Evolutionary conservation across 2,888 invertebrate species (phyloP).

Genomic region (Tetramorium bicarinatum): DNA sequence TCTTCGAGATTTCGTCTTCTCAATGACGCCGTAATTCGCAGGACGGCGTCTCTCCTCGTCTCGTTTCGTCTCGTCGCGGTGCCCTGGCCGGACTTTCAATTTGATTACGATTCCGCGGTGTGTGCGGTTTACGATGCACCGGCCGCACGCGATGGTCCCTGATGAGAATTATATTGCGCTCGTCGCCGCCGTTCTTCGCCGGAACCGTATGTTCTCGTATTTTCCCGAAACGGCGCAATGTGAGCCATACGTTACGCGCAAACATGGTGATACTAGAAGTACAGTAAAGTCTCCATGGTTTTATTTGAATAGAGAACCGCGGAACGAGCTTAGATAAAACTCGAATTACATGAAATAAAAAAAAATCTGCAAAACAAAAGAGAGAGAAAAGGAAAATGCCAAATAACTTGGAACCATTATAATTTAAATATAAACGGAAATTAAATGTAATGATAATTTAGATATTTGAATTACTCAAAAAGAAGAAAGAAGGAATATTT

Average conservation of each 20-base stretch:
- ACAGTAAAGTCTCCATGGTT: conserved; percentile 17
- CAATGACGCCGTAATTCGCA: conserved; percentile 67
- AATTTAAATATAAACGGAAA: neutral
- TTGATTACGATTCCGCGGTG: conserved; percentile 76
- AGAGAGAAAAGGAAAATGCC: neutral
- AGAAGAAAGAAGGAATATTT: neutral
- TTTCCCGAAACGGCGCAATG: conserved; percentile 49
- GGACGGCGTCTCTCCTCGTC: conserved; percentile 34
- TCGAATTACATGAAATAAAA: conserved; percentile 15
- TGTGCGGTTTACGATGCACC: conserved; percentile 77
- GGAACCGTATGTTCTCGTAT: conserved; percentile 37
- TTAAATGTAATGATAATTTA: conserved; percentile 1
- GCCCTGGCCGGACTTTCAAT: conserved; percentile 69
- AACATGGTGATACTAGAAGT: conserved; percentile 33
- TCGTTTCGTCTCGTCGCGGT: conserved; percentile 20
- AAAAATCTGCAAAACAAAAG: neutral
- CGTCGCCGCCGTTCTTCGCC: conserved; percentile 60
- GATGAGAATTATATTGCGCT: conserved; percentile 76
- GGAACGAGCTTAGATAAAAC: conserved; percentile 20
- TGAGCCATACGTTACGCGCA: conserved; percentile 39
- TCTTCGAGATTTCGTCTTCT: conserved; percentile 44
- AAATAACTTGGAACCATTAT: neutral
- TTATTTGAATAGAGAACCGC: conserved; percentile 29
- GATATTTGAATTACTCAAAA: neutral
- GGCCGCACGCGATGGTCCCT: conserved; percentile 71